Base-by-base conservation (phyloP, 1,140 invertebrate genomes). In the Drosophila tani region DNA sequence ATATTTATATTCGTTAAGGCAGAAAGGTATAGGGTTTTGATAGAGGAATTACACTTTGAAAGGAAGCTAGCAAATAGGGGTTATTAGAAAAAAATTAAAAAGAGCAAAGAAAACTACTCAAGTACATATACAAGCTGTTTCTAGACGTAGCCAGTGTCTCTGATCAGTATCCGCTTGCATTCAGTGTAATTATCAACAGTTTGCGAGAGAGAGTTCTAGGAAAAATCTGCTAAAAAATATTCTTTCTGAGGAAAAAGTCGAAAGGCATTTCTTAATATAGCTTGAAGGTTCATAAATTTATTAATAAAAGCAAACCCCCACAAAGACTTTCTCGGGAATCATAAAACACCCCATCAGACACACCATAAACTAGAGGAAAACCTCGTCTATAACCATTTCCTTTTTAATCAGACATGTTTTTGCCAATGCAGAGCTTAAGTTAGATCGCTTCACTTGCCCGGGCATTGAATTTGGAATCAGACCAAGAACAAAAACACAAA, bases 381-480 rank as follows among this genome's bases (percentile, higher is more conserved):
- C 17, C 17, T 35, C 17, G 19, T 55, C 15, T 55, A 21, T 21
- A 4, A 4, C 35, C 19, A 58, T 27, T 58, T 27, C 38, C 38
- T 14, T 21, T 38, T 27, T n/a, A 21, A 38, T 24, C 38, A 57
- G 17, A 60, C 19, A 49, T 49, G 58, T 51, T 62, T 41, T 19
- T 58, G 32, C 15, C 32, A 19, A 7, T 5, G 19, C 14, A 59
- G 53, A 32, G 40, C 63, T 65, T 65, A 65, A 45, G 57, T 32
- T 35, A 45, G 32, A 45, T 29, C 15, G 63, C 40, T 63, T 35
- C 24, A 62, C 38, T 62, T 15, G 38, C 38, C 27, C 14, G 58
- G 58, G 21, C 14, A 59, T 41, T 14, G 38, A 63, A 27, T 63
- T 59, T 27, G 14, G 14, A 41, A 64, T 45, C 17, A 5, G 2